Conservation (phyloP, 2,797 vertebrate species). For the Sternarchorhynchus goeldii region DNA sequence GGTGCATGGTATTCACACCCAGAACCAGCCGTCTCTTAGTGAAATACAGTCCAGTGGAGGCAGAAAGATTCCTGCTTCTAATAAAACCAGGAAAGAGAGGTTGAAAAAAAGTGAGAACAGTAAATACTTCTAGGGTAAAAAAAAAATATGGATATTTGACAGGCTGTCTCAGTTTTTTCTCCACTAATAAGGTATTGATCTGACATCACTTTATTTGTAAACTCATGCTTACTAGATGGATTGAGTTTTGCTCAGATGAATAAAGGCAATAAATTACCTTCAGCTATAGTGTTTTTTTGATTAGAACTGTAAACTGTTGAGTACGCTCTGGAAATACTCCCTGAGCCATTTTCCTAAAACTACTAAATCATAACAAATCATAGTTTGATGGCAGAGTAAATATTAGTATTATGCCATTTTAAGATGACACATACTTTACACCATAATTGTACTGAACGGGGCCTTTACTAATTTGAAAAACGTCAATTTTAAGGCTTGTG, state of each 20-base stretch:
- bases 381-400: not conserved
- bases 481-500: not conserved
- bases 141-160: not conserved
- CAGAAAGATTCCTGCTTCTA: too few relatives aligned
- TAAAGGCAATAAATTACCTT: conserved; percentile 11
- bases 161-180: not conserved
- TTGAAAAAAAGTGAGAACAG: too few relatives aligned
- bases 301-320: not conserved
- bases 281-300: not conserved
- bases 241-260: conserved; percentile 12
- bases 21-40: too few relatives aligned
- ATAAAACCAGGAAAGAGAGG: too few relatives aligned
- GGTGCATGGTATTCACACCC: too few relatives aligned
- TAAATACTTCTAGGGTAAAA: not conserved
- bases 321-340: not conserved
- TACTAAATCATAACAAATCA: not conserved
- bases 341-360: not conserved
- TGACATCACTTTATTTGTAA: not conserved
- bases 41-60: too few relatives aligned
- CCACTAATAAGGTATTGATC: conserved; percentile 4
- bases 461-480: not conserved
- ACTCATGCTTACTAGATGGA: not conserved
- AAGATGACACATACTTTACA: not conserved
- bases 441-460: not conserved
- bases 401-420: not conserved